Percentiles rank a stretch among this genome's conserved stretches.
Conservation (phyloP, 1,140 invertebrate species). For the Chironomus striatipennis region DNA sequence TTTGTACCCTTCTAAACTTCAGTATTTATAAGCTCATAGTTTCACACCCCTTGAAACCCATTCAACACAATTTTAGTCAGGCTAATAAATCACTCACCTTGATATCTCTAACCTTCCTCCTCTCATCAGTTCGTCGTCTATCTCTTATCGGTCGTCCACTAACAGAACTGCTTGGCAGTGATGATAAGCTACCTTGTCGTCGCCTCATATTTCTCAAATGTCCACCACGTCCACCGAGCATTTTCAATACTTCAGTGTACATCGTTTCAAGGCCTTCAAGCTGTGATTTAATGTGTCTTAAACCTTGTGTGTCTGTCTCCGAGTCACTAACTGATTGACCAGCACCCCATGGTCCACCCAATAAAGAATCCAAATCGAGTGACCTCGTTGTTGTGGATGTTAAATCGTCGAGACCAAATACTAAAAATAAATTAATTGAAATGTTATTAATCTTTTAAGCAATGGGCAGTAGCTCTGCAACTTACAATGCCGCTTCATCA, state of each 20-base stretch:
- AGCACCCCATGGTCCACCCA: slow-evolving; percentile 45
- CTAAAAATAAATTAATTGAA: slow-evolving; percentile 38
- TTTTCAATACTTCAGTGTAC: slow-evolving; percentile 77
- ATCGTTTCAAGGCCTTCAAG: slow-evolving; percentile 79
- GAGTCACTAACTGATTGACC: slow-evolving; percentile 56
- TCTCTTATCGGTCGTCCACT: slow-evolving; percentile 62
- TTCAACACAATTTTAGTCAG: not conserved
- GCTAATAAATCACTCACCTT: slow-evolving; percentile 44
- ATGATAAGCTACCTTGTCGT: slow-evolving; percentile 68
- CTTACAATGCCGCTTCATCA: slow-evolving; percentile 27
- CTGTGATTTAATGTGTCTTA: slow-evolving; percentile 69
- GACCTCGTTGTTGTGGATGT: slow-evolving; percentile 66
- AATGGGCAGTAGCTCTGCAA: not conserved
- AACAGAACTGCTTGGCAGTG: slow-evolving; percentile 70
- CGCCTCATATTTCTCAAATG: slow-evolving; percentile 34
- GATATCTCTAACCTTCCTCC: slow-evolving; percentile 67
- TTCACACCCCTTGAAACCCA: not conserved
- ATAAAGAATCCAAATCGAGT: slow-evolving; percentile 71
- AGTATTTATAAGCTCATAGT: too few relatives aligned
- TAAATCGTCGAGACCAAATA: slow-evolving; percentile 65
- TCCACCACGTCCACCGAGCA: slow-evolving; percentile 55
- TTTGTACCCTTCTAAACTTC: too few relatives aligned
- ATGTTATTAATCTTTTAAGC: too few relatives aligned
- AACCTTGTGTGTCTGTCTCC: slow-evolving; percentile 66
- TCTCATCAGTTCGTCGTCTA: slow-evolving; percentile 52